These are phyloP conservation scores for Palaemon carinicauda DNA, from an alignment of 1,140 invertebrate species.

Conservation along the genomic window DNA sequence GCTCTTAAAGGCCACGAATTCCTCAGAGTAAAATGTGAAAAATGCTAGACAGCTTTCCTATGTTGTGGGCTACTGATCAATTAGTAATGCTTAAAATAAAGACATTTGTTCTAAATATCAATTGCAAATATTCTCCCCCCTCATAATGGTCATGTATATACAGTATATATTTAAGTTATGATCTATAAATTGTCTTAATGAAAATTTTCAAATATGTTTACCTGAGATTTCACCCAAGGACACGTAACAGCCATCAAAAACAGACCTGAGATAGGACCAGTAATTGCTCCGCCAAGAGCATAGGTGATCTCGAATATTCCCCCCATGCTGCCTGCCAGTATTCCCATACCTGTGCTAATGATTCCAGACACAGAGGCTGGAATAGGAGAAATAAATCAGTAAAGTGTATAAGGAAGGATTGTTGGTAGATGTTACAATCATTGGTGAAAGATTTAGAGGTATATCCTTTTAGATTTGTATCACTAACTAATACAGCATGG, in stretches of 20 bases:
- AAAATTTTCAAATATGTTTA: not conserved
- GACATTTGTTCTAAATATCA: too few species aligned
- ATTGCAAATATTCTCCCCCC: too few species aligned
- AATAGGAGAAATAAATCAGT: not conserved
- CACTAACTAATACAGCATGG: too few species aligned
- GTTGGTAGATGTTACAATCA: too few species aligned
- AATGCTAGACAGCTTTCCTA: not conserved
- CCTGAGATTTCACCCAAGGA: slow-evolving; percentile 34
- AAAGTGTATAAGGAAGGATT: not conserved
- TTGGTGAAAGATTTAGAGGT: too few species aligned
- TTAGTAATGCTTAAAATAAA: too few species aligned
- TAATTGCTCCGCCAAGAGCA: not conserved
- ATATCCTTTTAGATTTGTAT: too few species aligned
- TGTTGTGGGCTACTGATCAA: not conserved
- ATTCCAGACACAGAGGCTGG: not conserved
- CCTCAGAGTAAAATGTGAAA: not conserved
- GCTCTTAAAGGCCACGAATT: too few species aligned
- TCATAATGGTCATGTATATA: not conserved
- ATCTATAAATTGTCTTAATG: not conserved
- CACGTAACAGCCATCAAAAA: not conserved
- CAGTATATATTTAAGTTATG: too few species aligned
- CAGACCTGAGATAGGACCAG: slow-evolving; percentile 8
- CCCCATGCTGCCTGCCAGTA: slow-evolving; percentile 27
- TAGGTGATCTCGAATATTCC: slow-evolving; percentile 7
- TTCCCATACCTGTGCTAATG: not conserved